These are phyloP conservation scores for Phylloscopus collybita DNA, from an alignment of 2,797 vertebrate genomes.

Conservation along the genomic window DNA sequence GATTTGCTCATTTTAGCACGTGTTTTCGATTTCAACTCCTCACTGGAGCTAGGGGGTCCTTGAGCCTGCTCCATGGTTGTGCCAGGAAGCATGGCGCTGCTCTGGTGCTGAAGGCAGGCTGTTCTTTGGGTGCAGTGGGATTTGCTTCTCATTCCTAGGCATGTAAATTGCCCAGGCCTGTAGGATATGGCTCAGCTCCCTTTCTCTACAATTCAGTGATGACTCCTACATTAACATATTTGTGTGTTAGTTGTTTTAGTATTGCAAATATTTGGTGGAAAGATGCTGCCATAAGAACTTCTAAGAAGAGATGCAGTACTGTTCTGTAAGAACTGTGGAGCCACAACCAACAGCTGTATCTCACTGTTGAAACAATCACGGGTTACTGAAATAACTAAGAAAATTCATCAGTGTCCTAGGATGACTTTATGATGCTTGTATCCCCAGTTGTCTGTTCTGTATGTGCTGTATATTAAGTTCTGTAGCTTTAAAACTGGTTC, in stretches of 20 bases:
- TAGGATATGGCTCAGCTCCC: neutral
- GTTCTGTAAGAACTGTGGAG: neutral
- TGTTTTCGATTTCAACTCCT: neutral
- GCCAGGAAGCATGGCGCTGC: rapidly evolving
- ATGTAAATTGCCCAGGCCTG: neutral
- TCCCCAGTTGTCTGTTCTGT: too few relatives aligned
- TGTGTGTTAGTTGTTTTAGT: neutral
- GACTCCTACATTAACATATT: neutral
- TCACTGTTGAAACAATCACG: neutral
- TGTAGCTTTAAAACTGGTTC: too few relatives aligned
- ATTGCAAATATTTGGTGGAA: neutral
- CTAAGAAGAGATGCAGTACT: neutral
- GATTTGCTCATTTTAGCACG: rapidly evolving
- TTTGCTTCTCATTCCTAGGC: neutral
- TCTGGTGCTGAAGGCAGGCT: neutral
- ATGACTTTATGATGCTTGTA: too few relatives aligned
- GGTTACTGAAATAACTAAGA: neutral
- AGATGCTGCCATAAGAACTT: neutral
- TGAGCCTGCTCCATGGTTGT: rapidly evolving
- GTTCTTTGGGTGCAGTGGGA: neutral
- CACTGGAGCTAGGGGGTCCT: neutral
- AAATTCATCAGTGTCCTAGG: neutral
- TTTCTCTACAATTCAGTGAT: neutral
- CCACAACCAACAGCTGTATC: neutral
- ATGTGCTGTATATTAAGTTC: too few relatives aligned